Evolutionary conservation across 2,888 invertebrate species (phyloP), one percentile per base, ranked within the genome.

Genomic region (Ectobius pallidus): DNA sequence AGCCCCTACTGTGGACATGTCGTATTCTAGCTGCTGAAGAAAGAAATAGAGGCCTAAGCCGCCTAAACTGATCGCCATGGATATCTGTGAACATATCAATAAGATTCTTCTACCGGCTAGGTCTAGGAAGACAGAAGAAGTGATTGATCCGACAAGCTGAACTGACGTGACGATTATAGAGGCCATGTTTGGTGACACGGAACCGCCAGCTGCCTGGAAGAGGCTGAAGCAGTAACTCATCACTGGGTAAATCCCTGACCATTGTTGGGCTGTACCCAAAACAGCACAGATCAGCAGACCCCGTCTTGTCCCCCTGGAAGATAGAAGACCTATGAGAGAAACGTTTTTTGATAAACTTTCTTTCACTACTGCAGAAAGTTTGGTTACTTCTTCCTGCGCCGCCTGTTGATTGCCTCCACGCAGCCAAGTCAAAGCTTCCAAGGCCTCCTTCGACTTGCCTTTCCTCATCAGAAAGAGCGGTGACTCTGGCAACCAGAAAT

Each of bases 401-500:
- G 32, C 39, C 0, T 72, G 79, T 0, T 75, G 74, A 9, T 71
- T 34, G 44, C 79, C 78, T 18, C 79, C 79, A 11, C 79, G 73
- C 46, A 78, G 77, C 78, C 79, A 78, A 11, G 75, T 61, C 30
- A 79, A 72, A 18, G 84, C 78, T 11, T 78, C 76, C 44, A 81
- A 76, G 1, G 86, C 85, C 76, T 87, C 88, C 70, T 83, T 82
- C 63, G 78, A 69, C 16, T 82, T 79, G 14, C 84, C 84, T 32
- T 76, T 80, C 75, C 83, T 84, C 58, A 86, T 80, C 16, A 86
- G 80, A 73, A 82, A 86, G 0, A 87, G 84, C 0, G 91, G 90
- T 0, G 89, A 87, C 76, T 91, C 90, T 0, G 90, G 90, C 82
- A 89, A 78, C 44, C 79, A 79, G 14, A 85, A 78, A 75, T 87